phyloP scores from a whole-genome alignment of 2,797 vertebrate species.

The Hydrocynus forskahlii region DNA sequence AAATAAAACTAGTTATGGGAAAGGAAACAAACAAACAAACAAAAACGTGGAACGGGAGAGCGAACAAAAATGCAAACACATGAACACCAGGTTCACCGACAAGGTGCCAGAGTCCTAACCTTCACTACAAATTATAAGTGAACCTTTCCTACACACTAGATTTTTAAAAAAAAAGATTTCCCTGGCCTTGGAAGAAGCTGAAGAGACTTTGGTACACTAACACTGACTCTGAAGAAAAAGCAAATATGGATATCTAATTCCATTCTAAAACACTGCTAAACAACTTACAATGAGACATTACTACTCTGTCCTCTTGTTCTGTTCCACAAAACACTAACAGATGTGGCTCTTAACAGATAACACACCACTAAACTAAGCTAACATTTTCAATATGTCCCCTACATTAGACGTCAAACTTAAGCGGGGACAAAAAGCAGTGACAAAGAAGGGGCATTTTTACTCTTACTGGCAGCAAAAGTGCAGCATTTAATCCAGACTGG shows the following conservation, averaged over 20 bases:
- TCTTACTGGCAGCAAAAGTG: neutral
- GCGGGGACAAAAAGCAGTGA: neutral
- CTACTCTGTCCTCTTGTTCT: neutral
- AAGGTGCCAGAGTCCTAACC: slow-evolving; percentile 15
- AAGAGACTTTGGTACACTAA: neutral
- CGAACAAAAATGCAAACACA: neutral
- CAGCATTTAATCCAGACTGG: neutral
- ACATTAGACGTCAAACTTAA: neutral
- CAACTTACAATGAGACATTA: neutral
- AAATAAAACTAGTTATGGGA: neutral
- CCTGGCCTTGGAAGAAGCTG: neutral
- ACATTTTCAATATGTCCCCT: neutral
- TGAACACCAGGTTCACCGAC: neutral
- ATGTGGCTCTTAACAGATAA: neutral
- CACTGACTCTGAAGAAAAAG: neutral
- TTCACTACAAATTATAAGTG: neutral
- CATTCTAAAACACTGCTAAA: neutral
- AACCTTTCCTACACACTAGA: neutral
- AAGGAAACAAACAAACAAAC: too few relatives aligned
- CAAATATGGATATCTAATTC: neutral
- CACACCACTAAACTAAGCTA: neutral
- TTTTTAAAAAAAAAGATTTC: neutral
- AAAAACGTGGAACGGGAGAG: neutral
- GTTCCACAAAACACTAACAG: neutral
- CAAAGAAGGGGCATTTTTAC: neutral